Evolutionary conservation across 2,797 vertebrate species (phyloP), one percentile per base, ranked within the genome.

Genomic region (Fratercula arctica): DNA sequence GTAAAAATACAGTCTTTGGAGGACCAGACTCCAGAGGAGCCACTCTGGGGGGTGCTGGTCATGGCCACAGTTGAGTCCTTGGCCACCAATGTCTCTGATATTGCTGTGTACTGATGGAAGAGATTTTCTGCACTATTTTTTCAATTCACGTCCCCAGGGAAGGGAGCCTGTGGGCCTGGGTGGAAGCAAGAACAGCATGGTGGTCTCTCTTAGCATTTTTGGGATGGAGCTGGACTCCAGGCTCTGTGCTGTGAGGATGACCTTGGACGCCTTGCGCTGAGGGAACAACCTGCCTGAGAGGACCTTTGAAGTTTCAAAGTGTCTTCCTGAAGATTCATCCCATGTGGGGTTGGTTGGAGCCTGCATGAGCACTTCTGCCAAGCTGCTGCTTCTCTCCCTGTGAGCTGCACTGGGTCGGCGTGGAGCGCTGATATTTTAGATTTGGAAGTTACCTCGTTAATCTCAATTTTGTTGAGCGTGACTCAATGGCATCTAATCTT

Each of bases 341-440:
- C 5, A 2, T 2, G 8, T 19, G 46, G 35, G 14, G 18, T 41
- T 29, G 19, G 21, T 5, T 61, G n/a, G 73, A 37, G 9, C 13
- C 51, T 53, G n/a, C 29, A 23, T 1, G 0, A 35, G 15, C 3
- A 1, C 46, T 64, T 39, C 60, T 67, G 56, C 46, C 25, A 23
- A 69, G 72, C 26, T 2, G 6, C 56, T 81, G 24, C 77, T 81
- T 64, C 67, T 68, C 26, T 28, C 33, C 20, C 33, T 29, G 5
- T 10, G 59, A 37, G 35, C 29, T 57, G 31, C 5, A 0, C 3
- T 46, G 54, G 16, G 26, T 13, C 0, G 0, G 6, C 15, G 1
- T 7, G 21, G 15, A 53, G 33, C 0, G 0, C 4, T 6, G 24
- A 13, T 2, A 3, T 11, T 70, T 63, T n/a, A 13, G 39, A 24